A percentile compares a stretch with the other conserved stretches of the same genome.
phyloP scores from a whole-genome alignment of 2,797 vertebrate genomes.

The Tokudaia tokunoshimensis region DNA sequence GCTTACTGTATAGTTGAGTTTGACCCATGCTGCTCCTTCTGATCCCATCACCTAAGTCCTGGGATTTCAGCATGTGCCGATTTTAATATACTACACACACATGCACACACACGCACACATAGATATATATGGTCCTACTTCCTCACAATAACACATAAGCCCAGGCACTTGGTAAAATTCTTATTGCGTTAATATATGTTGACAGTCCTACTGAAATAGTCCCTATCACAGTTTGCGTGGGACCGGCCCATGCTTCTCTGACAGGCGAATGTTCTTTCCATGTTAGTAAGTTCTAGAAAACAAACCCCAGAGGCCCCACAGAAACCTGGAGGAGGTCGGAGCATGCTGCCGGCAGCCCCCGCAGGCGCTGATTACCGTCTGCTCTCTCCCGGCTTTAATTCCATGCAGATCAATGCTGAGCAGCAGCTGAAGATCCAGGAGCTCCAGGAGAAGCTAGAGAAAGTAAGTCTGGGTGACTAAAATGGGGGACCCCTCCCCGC shows the following conservation, averaged over 20 bases:
- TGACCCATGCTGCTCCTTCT: not conserved
- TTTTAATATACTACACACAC: not conserved
- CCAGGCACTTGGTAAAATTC: slow-evolving; percentile 9
- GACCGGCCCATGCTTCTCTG: not conserved
- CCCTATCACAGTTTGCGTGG: not conserved
- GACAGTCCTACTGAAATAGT: not conserved
- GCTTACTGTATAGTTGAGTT: not conserved
- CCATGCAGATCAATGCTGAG: slow-evolving; percentile 94
- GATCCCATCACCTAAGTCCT: not conserved
- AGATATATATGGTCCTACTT: not conserved
- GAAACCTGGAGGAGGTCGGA: slow-evolving; percentile 51
- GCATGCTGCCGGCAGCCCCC: not conserved
- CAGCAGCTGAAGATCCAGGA: slow-evolving; percentile 97
- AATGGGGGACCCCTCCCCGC: not conserved
- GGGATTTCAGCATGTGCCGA: not conserved
- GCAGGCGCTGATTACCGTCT: not conserved
- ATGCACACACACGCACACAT: not conserved
- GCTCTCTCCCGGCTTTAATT: slow-evolving; percentile 76
- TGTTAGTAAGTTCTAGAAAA: slow-evolving; percentile 43
- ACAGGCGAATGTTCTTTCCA: not conserved
- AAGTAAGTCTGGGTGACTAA: slow-evolving; percentile 88
- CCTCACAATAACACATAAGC: not conserved
- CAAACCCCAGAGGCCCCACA: not conserved
- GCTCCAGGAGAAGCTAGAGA: slow-evolving; percentile 96
- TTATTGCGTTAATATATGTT: not conserved